phyloP scores from a whole-genome alignment of 2,113 vertebrate species.

The Alosa alosa region DNA sequence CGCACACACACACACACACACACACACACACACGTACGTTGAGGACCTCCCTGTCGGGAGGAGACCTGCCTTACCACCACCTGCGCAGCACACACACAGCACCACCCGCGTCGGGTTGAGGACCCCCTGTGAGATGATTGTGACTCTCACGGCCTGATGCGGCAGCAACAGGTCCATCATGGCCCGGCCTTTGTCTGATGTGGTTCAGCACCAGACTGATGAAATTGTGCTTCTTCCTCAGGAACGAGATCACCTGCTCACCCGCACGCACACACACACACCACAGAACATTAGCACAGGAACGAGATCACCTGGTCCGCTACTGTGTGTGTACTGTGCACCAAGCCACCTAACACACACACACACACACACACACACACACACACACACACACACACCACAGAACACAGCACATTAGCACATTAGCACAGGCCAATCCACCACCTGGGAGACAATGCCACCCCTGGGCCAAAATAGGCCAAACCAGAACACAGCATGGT shows the following conservation, averaged over 20 bases:
- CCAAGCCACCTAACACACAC: no score
- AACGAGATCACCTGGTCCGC: neutral
- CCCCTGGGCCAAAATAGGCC: no score
- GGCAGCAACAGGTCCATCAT: slow-evolving; percentile 97
- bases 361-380: neutral
- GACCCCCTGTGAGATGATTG: no score
- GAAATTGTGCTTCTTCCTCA: slow-evolving; percentile 89
- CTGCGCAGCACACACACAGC: no score
- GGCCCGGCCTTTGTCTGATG: slow-evolving; percentile 85
- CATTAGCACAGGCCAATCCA: no score
- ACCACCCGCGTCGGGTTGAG: no score
- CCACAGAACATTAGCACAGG: neutral
- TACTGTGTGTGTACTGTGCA: no score
- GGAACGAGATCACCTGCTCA: slow-evolving; percentile 82
- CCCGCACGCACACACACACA: neutral
- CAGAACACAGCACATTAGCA: no score
- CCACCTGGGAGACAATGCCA: no score
- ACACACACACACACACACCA: neutral
- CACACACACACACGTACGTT: slow-evolving; percentile 70
- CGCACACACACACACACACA: no score
- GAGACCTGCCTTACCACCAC: no score
- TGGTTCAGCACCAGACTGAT: slow-evolving; percentile 89
- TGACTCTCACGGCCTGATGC: no score
- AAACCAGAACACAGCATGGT: neutral
- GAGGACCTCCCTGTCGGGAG: slow-evolving; percentile 91